Evolutionary conservation across 2,113 vertebrate genomes (phyloP).

Genomic region (Malurus cyaneus): DNA sequence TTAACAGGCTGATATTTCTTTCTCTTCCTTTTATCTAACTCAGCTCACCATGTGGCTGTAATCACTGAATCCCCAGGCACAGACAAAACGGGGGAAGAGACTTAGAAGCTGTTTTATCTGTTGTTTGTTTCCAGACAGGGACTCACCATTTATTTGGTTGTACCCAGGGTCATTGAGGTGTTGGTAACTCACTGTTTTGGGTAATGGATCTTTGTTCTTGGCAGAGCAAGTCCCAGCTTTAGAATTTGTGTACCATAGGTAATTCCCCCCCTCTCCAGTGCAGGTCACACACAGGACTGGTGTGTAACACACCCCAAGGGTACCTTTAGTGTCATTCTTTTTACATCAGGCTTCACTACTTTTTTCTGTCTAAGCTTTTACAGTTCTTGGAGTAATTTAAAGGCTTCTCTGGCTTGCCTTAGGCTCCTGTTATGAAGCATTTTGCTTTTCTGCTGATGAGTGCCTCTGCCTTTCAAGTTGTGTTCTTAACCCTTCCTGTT

Average conservation of each 20-base stretch:
- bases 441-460: conserved; percentile 38
- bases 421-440: background rate
- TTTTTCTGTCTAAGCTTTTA: background rate
- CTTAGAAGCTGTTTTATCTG: background rate
- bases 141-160: background rate
- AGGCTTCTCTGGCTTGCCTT: background rate
- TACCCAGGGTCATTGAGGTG: background rate
- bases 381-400: background rate
- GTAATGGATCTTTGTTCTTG: background rate
- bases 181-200: background rate
- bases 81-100: background rate
- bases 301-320: background rate
- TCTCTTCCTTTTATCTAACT: background rate
- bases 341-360: background rate
- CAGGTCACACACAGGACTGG: background rate
- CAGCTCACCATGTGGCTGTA: background rate
- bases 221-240: background rate
- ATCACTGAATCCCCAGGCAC: background rate
- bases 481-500: conserved; percentile 63
- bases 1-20: background rate
- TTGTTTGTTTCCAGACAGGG: background rate
- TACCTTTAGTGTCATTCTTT: background rate
- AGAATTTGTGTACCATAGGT: background rate
- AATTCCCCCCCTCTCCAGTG: background rate
- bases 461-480: conserved; percentile 23